These are phyloP conservation scores for Anolis carolinensis DNA, from an alignment of 2,113 vertebrate species.

Conservation along the genomic window DNA sequence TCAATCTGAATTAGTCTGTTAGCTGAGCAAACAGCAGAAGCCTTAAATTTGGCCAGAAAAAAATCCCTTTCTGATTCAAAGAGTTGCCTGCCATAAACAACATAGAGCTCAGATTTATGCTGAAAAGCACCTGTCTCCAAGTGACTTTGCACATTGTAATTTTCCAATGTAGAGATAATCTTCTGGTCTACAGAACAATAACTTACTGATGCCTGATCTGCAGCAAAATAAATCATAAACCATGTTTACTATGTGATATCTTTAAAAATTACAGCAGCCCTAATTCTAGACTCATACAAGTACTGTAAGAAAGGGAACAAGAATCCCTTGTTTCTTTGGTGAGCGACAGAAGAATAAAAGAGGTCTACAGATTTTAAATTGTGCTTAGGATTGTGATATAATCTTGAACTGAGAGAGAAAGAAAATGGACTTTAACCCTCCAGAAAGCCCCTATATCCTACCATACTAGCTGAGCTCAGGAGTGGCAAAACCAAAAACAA, in stretches of 20 bases:
- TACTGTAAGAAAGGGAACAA: constrained; percentile 31
- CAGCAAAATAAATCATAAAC: neutral
- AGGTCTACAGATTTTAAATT: neutral
- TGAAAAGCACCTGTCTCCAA: neutral
- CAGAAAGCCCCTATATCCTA: no score
- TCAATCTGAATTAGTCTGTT: constrained; percentile 1
- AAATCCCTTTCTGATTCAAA: constrained; percentile 25
- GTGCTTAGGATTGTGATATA: no score
- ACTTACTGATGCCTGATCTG: neutral
- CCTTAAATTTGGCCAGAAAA: neutral
- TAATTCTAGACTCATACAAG: neutral
- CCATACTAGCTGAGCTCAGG: no score
- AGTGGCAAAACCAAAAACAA: neutral
- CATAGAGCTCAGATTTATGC: neutral
- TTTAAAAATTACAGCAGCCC: neutral
- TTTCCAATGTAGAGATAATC: neutral
- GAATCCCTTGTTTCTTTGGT: neutral
- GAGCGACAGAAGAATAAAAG: constrained; percentile 22
- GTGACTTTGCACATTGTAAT: constrained; percentile 1
- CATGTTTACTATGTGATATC: neutral
- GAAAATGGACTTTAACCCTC: no score
- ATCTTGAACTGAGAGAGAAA: no score
- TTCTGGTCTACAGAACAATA: neutral
- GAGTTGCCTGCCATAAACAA: constrained; percentile 14
- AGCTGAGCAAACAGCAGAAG: constrained; percentile 33